Base-by-base conservation (phyloP, 2,888 invertebrate genomes). In the Phania funesta region DNA sequence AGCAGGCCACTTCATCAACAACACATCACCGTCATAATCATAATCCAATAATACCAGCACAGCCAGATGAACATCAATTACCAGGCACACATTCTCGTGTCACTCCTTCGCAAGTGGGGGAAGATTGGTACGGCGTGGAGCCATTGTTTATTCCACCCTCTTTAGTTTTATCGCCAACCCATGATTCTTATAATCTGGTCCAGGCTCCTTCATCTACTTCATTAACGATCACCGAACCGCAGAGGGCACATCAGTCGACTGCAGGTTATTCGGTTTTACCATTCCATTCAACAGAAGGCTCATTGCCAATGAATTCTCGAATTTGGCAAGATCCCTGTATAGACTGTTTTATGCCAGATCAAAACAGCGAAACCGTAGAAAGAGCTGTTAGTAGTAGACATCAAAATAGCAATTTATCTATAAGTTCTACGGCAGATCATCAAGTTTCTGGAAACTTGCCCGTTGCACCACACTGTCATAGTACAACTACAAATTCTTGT, bases 241-340 rank as follows among this genome's bases (percentile, higher is more conserved):
- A 78, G 65, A 65, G 74, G 29, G 82, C 82, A 20, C 82, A 82
- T 32, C 82, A 78, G 52, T 78, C 82, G 5, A 78, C 78, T 13
- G 46, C 74, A 5, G 78, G 74, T 1, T 75, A 75, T 65, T 52
- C 74, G 3, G 52, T 38, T 5, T 35, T 75, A 41, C 56, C 78
- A 75, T 82, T 75, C 44, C 74, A 70, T 38, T 20, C 77, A 13
- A 64, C 74, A 2, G 80, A 80, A 41, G 68, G 48, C 7, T 35
- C 54, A 22, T 7, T 52, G 11, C n/a, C 67, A 24, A 50, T 67
- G n/a, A 75, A 64, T 70, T 56, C 75, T 1, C 62, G 78, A 18
- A 16, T 75, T 1, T 82, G 82, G 82, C 78, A 44, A 70, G 56
- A 68, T 65, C 65, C 82, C 2, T 82, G 82, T 29, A n/a, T 82